Evolutionary conservation across 2,888 invertebrate species (phyloP).

Genomic region (Notodonta ziczac): DNA sequence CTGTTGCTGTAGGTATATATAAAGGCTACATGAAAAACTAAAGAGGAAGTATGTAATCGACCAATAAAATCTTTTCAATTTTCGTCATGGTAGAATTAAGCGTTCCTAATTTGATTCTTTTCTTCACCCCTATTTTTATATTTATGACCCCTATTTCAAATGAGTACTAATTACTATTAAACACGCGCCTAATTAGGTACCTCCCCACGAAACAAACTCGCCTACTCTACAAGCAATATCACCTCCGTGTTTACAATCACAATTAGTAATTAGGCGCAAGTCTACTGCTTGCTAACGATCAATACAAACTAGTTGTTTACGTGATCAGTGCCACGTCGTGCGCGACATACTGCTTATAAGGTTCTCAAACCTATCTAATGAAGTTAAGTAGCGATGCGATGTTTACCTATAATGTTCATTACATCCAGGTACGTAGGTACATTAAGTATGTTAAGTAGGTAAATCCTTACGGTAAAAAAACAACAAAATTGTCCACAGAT

Average conservation of each 20-base stretch:
- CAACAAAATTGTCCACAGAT: too few species aligned
- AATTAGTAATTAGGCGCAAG: slow-evolving; percentile 57
- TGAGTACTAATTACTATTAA: background rate
- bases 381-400: background rate
- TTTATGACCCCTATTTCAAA: background rate
- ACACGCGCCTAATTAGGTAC: background rate
- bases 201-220: slow-evolving; percentile 1
- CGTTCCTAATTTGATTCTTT: too few species aligned
- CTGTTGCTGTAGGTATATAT: too few species aligned
- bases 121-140: background rate
- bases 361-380: slow-evolving; percentile 6
- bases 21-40: too few species aligned
- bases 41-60: too few species aligned
- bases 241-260: slow-evolving; percentile 29
- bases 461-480: too few species aligned
- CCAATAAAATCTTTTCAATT: too few species aligned
- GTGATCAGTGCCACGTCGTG: slow-evolving; percentile 48
- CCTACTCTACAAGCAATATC: slow-evolving; percentile 12
- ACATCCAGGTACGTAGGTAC: too few species aligned
- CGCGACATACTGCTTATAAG: slow-evolving; percentile 30
- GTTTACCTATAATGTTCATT: background rate
- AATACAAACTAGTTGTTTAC: slow-evolving; percentile 61
- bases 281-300: slow-evolving; percentile 52
- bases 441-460: too few species aligned
- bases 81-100: too few species aligned